Conservation (phyloP, 1,140 invertebrate species). For the Batillaria attramentaria region DNA sequence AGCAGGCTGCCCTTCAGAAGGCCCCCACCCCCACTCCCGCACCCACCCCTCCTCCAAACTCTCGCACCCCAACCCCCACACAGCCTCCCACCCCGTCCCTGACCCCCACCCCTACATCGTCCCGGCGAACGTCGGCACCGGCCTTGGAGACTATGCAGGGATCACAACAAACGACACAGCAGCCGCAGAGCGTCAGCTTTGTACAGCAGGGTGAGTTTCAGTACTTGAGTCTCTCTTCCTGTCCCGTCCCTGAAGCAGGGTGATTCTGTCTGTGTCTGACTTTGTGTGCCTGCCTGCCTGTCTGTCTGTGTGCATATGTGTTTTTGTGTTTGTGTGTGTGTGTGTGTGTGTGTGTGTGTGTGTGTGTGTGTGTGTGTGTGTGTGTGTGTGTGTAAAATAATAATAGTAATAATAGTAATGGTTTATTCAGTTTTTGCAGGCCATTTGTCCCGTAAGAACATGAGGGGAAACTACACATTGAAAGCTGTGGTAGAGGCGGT, state of each 20-base stretch:
- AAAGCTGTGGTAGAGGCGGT: too few species aligned
- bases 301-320: too few species aligned
- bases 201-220: slow-evolving; percentile 17
- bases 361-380: slow-evolving; percentile 10
- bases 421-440: too few species aligned
- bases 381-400: neutral
- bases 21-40: slow-evolving; percentile 51
- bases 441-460: too few species aligned
- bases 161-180: slow-evolving; percentile 36
- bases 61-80: slow-evolving; percentile 49
- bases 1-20: slow-evolving; percentile 40
- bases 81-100: slow-evolving; percentile 42
- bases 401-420: too few species aligned
- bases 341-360: neutral
- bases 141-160: slow-evolving; percentile 25
- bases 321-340: too few species aligned
- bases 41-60: slow-evolving; percentile 44
- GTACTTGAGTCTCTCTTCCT: too few species aligned
- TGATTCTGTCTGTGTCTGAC: too few species aligned
- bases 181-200: slow-evolving; percentile 29
- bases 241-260: too few species aligned
- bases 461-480: too few species aligned
- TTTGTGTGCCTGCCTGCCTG: too few species aligned
- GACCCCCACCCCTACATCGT: slow-evolving; percentile 33
- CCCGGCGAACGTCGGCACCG: slow-evolving; percentile 46